Percentiles rank a stretch among this genome's conserved stretches.
Evolutionary conservation across 2,113 vertebrate species (phyloP).

Genomic region (Epinephelus fuscoguttatus): DNA sequence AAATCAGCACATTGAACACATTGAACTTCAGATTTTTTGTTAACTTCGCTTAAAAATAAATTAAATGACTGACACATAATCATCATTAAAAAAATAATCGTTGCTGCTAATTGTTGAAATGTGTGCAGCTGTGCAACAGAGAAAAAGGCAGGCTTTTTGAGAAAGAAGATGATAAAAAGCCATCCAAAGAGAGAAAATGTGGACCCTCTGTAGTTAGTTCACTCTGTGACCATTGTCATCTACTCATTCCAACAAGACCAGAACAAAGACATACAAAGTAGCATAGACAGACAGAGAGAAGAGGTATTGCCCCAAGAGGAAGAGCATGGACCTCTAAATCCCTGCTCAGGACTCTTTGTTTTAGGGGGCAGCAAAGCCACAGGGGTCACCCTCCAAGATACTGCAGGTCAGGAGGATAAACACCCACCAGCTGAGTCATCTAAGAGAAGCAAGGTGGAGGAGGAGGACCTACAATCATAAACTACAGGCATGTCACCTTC

Average conservation of each 20-base stretch:
- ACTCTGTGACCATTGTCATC: neutral
- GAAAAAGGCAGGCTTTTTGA: neutral
- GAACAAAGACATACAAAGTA: slow-evolving; percentile 70
- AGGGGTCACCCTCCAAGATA: slow-evolving; percentile 65
- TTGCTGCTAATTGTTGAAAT: neutral
- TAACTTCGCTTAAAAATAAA: neutral
- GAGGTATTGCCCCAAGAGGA: slow-evolving; percentile 25
- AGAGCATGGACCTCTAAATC: slow-evolving; percentile 42
- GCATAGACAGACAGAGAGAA: slow-evolving; percentile 39
- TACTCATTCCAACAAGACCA: slow-evolving; percentile 54
- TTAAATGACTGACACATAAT: neutral
- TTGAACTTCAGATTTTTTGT: neutral
- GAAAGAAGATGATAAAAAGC: neutral
- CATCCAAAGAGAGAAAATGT: neutral
- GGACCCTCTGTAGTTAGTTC: slow-evolving; percentile 8
- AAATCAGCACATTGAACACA: neutral
- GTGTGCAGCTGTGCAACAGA: too few relatives aligned
- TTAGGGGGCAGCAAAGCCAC: slow-evolving; percentile 52
- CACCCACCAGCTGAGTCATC: slow-evolving; percentile 60
- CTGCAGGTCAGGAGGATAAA: slow-evolving; percentile 69
- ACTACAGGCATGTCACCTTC: neutral
- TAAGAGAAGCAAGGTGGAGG: slow-evolving; percentile 1
- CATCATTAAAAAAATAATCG: too few relatives aligned
- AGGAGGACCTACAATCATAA: neutral
- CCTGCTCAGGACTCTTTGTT: slow-evolving; percentile 55